phyloP scores from a whole-genome alignment of 2,888 invertebrate genomes.

The Phlogophora meticulosa region DNA sequence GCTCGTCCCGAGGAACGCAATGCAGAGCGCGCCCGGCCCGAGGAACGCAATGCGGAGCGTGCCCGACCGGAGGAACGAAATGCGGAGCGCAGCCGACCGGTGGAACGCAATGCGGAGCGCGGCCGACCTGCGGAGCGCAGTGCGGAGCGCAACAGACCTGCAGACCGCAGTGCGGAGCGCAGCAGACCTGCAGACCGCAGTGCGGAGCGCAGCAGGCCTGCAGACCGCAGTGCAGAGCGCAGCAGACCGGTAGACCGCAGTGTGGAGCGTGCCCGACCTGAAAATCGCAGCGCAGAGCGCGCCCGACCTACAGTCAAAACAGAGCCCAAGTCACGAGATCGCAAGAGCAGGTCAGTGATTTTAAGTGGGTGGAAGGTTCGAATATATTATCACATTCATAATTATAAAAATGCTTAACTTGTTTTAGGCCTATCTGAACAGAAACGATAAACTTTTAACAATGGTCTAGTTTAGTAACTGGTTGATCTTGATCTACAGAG shows the following conservation, averaged over 20 bases:
- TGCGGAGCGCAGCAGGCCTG: slow-evolving; percentile 37
- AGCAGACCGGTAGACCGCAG: slow-evolving; percentile 53
- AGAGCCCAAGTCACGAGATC: slow-evolving; percentile 69
- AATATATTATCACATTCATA: too few relatives aligned
- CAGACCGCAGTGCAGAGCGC: slow-evolving; percentile 55
- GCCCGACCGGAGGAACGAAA: too few relatives aligned
- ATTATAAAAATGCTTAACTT: slow-evolving; percentile 2
- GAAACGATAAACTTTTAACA: neutral
- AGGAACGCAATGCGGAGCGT: slow-evolving; percentile 41
- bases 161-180: slow-evolving; percentile 55
- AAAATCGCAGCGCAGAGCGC: slow-evolving; percentile 47
- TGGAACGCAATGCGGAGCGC: slow-evolving; percentile 41
- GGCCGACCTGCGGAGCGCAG: slow-evolving; percentile 61
- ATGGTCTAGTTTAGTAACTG: too few relatives aligned
- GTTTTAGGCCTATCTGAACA: neutral
- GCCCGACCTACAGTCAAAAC: slow-evolving; percentile 52
- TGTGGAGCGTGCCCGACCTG: slow-evolving; percentile 51
- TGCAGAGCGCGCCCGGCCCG: slow-evolving; percentile 50
- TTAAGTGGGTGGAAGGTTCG: slow-evolving; percentile 1
- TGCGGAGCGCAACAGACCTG: slow-evolving; percentile 57
- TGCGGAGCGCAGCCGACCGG: slow-evolving; percentile 50
- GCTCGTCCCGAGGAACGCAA: slow-evolving; percentile 19
- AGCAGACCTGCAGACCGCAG: slow-evolving; percentile 53
- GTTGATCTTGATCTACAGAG: too few relatives aligned
- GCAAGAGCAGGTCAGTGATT: slow-evolving; percentile 76